Conservation (phyloP, 2,797 vertebrate species). For the Emys orbicularis region DNA sequence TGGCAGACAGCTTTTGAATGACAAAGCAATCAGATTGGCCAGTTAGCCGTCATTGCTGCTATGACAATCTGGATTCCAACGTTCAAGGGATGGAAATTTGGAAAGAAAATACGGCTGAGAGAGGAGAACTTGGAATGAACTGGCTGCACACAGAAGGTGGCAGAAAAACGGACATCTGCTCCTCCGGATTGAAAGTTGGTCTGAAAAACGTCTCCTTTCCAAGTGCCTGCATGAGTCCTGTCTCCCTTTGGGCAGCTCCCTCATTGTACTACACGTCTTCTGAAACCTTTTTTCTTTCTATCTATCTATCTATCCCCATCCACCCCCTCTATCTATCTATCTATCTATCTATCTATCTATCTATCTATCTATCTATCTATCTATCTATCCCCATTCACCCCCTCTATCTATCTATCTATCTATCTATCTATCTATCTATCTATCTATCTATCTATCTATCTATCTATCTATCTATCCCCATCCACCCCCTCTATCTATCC, state of each 20-base stretch:
- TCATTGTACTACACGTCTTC: fast-evolving
- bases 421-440: too few species aligned
- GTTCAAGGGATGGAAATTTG: background rate
- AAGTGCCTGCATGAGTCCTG: background rate
- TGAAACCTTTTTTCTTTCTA: background rate
- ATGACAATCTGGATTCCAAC: background rate
- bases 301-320: background rate
- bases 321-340: too few species aligned
- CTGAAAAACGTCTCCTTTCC: background rate
- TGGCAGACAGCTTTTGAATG: background rate
- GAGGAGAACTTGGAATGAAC: background rate
- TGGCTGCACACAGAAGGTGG: fast-evolving
- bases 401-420: background rate
- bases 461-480: background rate
- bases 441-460: background rate
- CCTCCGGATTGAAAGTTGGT: background rate
- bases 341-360: too few species aligned
- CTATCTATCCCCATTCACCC: too few species aligned
- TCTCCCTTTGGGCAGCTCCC: background rate
- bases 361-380: background rate
- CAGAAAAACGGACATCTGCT: background rate
- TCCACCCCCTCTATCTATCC: too few species aligned
- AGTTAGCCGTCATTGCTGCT: background rate
- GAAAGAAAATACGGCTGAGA: background rate
- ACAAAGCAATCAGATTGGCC: background rate